Evolutionary conservation across 2,888 invertebrate genomes (phyloP).

Genomic region (Arge pagana): DNA sequence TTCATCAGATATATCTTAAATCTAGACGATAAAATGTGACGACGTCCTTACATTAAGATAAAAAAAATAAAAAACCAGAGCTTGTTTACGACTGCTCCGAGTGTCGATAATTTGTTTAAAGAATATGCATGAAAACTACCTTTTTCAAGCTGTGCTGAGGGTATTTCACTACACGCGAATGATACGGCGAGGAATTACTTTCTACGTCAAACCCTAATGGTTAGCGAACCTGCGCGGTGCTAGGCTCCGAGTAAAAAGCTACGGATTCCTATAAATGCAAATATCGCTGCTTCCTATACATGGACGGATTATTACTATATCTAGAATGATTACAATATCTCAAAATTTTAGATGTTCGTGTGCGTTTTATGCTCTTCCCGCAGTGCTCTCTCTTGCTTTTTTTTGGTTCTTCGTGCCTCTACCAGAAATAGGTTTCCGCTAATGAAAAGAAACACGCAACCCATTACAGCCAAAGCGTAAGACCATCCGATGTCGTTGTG

Average conservation of each 20-base stretch:
- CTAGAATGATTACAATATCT: too few relatives aligned
- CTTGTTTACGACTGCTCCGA: slow-evolving; percentile 17
- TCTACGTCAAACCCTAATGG: too few relatives aligned
- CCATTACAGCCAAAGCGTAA: slow-evolving; percentile 83
- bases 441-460: slow-evolving; percentile 75
- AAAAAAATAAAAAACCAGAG: slow-evolving; percentile 9
- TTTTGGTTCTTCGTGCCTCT: slow-evolving; percentile 79
- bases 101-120: slow-evolving; percentile 9
- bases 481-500: slow-evolving; percentile 96
- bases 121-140: too few relatives aligned
- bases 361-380: slow-evolving; percentile 71
- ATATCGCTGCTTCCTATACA: too few relatives aligned
- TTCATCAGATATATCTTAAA: too few relatives aligned
- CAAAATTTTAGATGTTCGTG: slow-evolving; percentile 72
- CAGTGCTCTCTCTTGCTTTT: slow-evolving; percentile 72
- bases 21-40: too few relatives aligned
- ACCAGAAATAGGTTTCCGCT: slow-evolving; percentile 81
- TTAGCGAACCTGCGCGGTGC: too few relatives aligned
- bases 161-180: too few relatives aligned
- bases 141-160: too few relatives aligned
- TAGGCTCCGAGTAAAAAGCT: too few relatives aligned
- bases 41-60: slow-evolving; percentile 6
- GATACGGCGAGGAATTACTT: too few relatives aligned
- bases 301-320: slow-evolving; percentile 10
- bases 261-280: too few relatives aligned